Evolutionary conservation across 2,113 vertebrate species (phyloP).

Genomic region (Girardinichthys multiradiatus): DNA sequence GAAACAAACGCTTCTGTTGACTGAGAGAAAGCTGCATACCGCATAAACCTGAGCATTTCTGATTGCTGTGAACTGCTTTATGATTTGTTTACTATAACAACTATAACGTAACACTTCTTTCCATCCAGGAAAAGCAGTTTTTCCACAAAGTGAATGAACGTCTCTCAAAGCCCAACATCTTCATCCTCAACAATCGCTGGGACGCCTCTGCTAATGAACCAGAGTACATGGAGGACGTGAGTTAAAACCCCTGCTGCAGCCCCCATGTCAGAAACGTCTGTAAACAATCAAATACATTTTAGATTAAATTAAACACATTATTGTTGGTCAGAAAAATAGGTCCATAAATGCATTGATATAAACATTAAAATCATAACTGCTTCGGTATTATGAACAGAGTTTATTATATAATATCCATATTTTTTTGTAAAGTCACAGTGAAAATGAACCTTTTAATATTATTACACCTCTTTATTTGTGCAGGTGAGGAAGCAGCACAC

Average conservation of each 20-base stretch:
- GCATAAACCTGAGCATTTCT: neutral
- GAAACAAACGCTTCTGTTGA: neutral
- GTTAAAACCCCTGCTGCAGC: slow-evolving; percentile 51
- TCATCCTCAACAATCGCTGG: slow-evolving; percentile 98
- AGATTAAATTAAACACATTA: neutral
- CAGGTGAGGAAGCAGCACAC: slow-evolving; percentile 97
- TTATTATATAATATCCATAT: neutral
- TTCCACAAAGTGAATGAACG: slow-evolving; percentile 98
- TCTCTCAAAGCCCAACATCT: slow-evolving; percentile 97
- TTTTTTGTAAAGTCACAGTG: neutral
- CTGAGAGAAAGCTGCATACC: neutral
- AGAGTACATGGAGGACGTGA: slow-evolving; percentile 98
- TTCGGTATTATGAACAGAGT: neutral
- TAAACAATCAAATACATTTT: neutral
- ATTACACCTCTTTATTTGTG: neutral
- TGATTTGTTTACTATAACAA: neutral
- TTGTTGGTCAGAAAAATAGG: neutral
- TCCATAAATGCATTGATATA: neutral
- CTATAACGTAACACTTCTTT: neutral
- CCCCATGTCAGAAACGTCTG: neutral
- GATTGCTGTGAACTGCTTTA: neutral
- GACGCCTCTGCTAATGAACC: slow-evolving; percentile 96
- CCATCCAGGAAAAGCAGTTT: slow-evolving; percentile 93
- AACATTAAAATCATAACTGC: too few relatives aligned
- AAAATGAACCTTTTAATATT: too few relatives aligned